Evolutionary conservation across 2,888 invertebrate genomes (phyloP).

Genomic region (Nematopogon swammerdamellus): DNA sequence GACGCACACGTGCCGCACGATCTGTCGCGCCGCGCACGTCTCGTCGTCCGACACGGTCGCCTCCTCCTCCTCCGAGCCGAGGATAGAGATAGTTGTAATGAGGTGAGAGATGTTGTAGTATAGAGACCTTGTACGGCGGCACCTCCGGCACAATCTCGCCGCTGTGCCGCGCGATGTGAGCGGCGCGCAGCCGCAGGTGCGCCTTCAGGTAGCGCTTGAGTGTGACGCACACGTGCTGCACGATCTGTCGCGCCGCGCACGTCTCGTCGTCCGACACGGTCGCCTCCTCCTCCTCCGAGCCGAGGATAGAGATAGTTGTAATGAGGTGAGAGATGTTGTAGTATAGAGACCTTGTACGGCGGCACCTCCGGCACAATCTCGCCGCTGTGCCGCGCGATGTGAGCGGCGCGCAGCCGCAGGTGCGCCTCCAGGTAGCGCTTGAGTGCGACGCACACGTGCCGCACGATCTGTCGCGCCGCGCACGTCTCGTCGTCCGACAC

Average conservation of each 20-base stretch:
- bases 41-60: slow-evolving; percentile 68
- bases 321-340: too few relatives aligned
- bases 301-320: too few relatives aligned
- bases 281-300: too few relatives aligned
- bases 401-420: slow-evolving; percentile 49
- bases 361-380: slow-evolving; percentile 43
- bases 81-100: too few relatives aligned
- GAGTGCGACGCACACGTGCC: slow-evolving; percentile 87
- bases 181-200: slow-evolving; percentile 84
- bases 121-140: slow-evolving; percentile 39
- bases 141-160: slow-evolving; percentile 40
- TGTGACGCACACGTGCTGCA: slow-evolving; percentile 76
- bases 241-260: slow-evolving; percentile 75
- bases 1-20: slow-evolving; percentile 76
- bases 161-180: slow-evolving; percentile 32
- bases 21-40: slow-evolving; percentile 75
- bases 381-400: slow-evolving; percentile 37
- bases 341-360: slow-evolving; percentile 33
- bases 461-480: slow-evolving; percentile 83
- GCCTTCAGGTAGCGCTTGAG: too few relatives aligned
- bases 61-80: too few relatives aligned
- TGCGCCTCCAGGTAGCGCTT: slow-evolving; percentile 92
- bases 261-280: slow-evolving; percentile 69
- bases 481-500: slow-evolving; percentile 82
- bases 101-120: too few relatives aligned